Conservation (phyloP, 2,797 vertebrate genomes). For the Trematomus bernacchii region DNA sequence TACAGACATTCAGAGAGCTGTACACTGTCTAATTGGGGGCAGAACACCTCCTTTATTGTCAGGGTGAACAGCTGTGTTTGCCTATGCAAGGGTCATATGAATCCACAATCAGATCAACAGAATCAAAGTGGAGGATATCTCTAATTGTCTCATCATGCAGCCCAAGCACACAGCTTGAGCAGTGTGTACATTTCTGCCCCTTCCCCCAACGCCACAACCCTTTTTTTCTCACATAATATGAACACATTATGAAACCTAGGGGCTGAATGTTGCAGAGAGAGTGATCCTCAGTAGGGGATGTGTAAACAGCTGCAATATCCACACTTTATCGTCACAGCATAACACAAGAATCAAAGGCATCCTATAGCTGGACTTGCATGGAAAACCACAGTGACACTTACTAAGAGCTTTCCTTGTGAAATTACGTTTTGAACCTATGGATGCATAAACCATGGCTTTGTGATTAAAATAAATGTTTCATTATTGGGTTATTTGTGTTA, state of each 20-base stretch:
- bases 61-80: conserved; percentile 58
- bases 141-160: conserved; percentile 55
- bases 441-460: conserved; percentile 25
- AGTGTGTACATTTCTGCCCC: conserved; percentile 16
- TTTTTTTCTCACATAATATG: conserved; percentile 36
- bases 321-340: conserved; percentile 61
- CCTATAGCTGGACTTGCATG: conserved; percentile 9
- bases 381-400: conserved; percentile 19
- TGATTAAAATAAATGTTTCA: conserved; percentile 46
- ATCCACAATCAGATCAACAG: conserved; percentile 51
- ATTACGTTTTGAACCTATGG: conserved; percentile 8
- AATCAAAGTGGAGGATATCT: conserved; percentile 53
- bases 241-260: conserved; percentile 59
- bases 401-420: no score
- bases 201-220: background rate
- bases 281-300: conserved; percentile 63
- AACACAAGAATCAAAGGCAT: conserved; percentile 57
- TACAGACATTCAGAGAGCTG: conserved; percentile 10
- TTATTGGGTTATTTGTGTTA: conserved; percentile 1
- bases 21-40: conserved; percentile 7
- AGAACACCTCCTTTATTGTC: conserved; percentile 12
- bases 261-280: conserved; percentile 64
- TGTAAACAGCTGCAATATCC: conserved; percentile 82
- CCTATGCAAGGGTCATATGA: conserved; percentile 38
- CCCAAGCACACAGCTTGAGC: conserved; percentile 34